Base-by-base conservation (phyloP, 1,140 invertebrate genomes). In the Trachelipus rathkii region DNA sequence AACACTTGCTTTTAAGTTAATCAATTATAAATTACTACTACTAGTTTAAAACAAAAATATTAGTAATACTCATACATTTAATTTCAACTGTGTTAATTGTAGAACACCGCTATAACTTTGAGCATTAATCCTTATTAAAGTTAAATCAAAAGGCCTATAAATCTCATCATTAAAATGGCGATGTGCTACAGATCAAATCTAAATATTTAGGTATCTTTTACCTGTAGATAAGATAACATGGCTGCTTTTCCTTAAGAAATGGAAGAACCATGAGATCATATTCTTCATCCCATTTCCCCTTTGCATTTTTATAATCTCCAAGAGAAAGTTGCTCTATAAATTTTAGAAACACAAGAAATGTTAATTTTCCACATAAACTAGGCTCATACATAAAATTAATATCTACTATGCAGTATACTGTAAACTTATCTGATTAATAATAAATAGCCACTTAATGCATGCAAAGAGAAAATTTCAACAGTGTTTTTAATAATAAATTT, bases 221-320 rank as follows among this genome's bases (percentile, higher is more conserved):
- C 87, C 92, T 89, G 84, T 93, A 98, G 21, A 99, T 87, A 76
- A 99, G 89, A 85, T 97, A 99, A 82, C 94, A 95, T 67, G 97
- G 97, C 82, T 95, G 91, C 84, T 93, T 92, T 79, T 93, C 91
- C 82, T 95, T 90, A 44, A 98, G 86, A 69, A 95, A 83, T 4
- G 90, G 88, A 73, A 89, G 86, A 13, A 98, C 87, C 84, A 92
- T 87, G 83, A 90, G 90, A 83, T 95, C 91, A 87, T 93, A 98
- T 87, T 95, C 93, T 74, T 93, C 89, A 82, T 95, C 91, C 95
- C 95, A 96, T 78, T 91, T 89, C 76, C 89, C 89, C 78, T 89
- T 89, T 15, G 89, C 87, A 76, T 90, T 89, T 46, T 89, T 86
- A 74, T 90, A 89, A 78, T 88, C 88, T 44, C 90, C 87, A 71